Base-by-base conservation (phyloP, 2,113 vertebrate genomes). In the Ciconia stormi region DNA sequence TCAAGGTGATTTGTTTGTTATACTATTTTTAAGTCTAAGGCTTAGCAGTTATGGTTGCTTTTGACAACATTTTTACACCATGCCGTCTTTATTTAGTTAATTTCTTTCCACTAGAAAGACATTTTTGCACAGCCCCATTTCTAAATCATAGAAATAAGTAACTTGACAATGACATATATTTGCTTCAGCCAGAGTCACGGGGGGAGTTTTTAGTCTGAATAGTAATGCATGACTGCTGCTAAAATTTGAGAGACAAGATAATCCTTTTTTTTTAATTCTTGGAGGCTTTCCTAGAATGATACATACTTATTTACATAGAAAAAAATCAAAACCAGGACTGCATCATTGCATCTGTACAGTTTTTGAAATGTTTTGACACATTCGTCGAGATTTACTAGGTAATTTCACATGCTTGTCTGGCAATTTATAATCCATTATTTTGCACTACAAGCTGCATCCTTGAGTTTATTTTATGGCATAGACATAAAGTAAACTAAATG, bases 321-420 rank as follows among this genome's bases (percentile, higher is more conserved):
- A 74, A 90, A 53, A 53, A 36, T 86, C 40, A 71, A 74, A 93
- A 21, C 32, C 73, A 82, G 80, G 44, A 87, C 72, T 65, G 61
- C 69, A 84, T 61, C 69, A 72, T 29, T 82, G 55, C 87, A 83
- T 93, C 82, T 47, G 42, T 59, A 66, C 52, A 52, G 17, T 20
- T 91, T 93, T 89, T 96, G 46, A 82, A 95, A 93, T 83, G 91
- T 83, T 96, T 81, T 96, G 94, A 95, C 91, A 93, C 46, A 49
- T 87, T 95, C 8, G 11, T 40, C 9, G 26, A 87, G 84, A 96
- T 97, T 96, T 97, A 94, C 56, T 90, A 65, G 50, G 73, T 61
- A 82, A 93, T 95, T 96, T 87, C 49, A 69, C 61, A 83, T 88
- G 84, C 87, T 86, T 74, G 69, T 81, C 74, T 86, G 76, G 76